Percentiles rank a stretch among this genome's conserved stretches.
These are phyloP conservation scores for Acyrthosiphon pisum DNA, from an alignment of 1,140 invertebrate genomes.

Conservation along the genomic window DNA sequence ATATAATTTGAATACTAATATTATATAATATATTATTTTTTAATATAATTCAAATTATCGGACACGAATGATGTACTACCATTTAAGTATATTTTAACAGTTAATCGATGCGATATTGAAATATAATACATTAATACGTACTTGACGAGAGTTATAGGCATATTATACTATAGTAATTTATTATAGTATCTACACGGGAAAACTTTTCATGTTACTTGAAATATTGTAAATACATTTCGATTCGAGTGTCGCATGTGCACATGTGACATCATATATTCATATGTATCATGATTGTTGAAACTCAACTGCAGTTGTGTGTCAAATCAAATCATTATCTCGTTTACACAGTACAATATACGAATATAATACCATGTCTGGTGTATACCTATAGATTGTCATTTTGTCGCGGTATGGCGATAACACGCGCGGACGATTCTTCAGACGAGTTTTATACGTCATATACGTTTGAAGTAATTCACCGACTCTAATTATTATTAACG, in stretches of 20 bases:
- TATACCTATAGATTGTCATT: neutral
- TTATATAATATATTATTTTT: neutral
- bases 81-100: neutral
- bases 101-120: neutral
- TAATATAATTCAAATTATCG: neutral
- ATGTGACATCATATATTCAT: neutral
- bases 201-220: neutral
- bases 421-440: neutral
- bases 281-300: neutral
- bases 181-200: neutral
- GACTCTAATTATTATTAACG: neutral
- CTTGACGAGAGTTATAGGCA: neutral
- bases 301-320: neutral
- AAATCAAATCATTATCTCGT: neutral
- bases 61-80: neutral
- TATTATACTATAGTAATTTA: neutral
- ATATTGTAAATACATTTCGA: neutral
- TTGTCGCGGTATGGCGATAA: neutral
- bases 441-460: neutral
- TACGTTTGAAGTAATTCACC: neutral
- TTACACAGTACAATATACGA: too few species aligned
- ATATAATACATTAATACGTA: neutral
- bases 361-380: neutral
- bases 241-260: neutral
- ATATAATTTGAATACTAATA: constrained; percentile 9